Evolutionary conservation across 2,888 invertebrate species (phyloP).

Genomic region (Dynastes maya): DNA sequence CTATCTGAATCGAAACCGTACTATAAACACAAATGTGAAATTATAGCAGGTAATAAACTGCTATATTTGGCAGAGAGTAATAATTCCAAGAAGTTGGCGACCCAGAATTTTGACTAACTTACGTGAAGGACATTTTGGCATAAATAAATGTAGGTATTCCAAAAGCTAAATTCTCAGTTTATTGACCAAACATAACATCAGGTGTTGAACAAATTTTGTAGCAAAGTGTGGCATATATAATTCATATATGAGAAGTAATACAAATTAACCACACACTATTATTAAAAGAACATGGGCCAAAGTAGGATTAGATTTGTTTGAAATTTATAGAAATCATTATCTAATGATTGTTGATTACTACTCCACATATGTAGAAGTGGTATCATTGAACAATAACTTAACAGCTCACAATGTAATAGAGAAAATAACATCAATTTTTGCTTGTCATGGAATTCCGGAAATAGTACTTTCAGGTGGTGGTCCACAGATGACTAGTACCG

Average conservation of each 20-base stretch:
- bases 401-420: background rate
- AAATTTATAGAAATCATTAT: background rate
- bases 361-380: slow-evolving; percentile 9
- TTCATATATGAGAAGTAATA: background rate
- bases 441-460: background rate
- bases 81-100: too few species aligned
- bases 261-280: background rate
- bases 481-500: background rate
- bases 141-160: too few species aligned
- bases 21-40: too few species aligned
- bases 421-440: slow-evolving; percentile 1
- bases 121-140: too few species aligned
- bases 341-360: slow-evolving; percentile 17
- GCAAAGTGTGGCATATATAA: too few species aligned
- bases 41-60: too few species aligned
- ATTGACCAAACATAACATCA: too few species aligned
- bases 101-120: too few species aligned
- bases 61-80: too few species aligned
- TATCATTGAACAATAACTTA: background rate
- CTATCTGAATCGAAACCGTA: too few species aligned
- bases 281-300: slow-evolving; percentile 7
- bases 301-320: slow-evolving; percentile 18
- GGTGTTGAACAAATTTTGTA: too few species aligned
- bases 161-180: too few species aligned
- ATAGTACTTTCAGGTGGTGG: background rate